Base-by-base conservation (phyloP, 2,797 vertebrate species). In the Etheostoma nigrum region DNA sequence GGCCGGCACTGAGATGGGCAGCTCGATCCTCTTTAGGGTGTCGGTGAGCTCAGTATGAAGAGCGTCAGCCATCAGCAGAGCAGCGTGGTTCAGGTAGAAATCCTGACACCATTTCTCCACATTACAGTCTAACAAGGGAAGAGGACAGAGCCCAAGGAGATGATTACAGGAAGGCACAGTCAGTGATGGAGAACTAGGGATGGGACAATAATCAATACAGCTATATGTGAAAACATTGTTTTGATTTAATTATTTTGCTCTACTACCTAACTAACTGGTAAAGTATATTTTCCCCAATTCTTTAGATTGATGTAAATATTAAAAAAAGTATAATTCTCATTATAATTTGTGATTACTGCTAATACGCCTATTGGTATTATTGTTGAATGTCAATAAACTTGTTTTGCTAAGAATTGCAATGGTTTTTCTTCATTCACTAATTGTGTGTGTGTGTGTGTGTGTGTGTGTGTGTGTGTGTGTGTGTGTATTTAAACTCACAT, bases 61-160 rank as follows among this genome's bases (percentile, higher is more conserved):
- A 21, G 81, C 58, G 18, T 95, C 95, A 0, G 96, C 97, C 67
- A 55, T 91, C 89, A 95, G 91, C 67, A 99, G 93, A 4, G 96
- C 95, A 0, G 91, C 49, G 3, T 90, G 94, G 92, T 85, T 95
- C 76, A 98, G 94, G 75, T 94, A 95, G 72, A 89, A 84, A 16
- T 96, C 94, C 49, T 92, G 89, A 78, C 97, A 98, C 97, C 97
- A 98, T 49, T 92, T 95, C 82, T 96, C 95, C 44, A 84, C 87
- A n/a, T 90, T 78, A 62, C 90, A 89, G 85, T 88, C 94, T 95
- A 52, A 61, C 36, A 69, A 21, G 47, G 18, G 23, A 53, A 36
- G 59, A 62, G 10, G 8, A 68, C 23, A 59, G n/a, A 45, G 9
- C 0, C 0, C 15, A 44, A 8, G 40, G 19, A 54, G 25, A 3